phyloP scores from a whole-genome alignment of 1,140 invertebrate genomes.

The Heliconius himera region DNA sequence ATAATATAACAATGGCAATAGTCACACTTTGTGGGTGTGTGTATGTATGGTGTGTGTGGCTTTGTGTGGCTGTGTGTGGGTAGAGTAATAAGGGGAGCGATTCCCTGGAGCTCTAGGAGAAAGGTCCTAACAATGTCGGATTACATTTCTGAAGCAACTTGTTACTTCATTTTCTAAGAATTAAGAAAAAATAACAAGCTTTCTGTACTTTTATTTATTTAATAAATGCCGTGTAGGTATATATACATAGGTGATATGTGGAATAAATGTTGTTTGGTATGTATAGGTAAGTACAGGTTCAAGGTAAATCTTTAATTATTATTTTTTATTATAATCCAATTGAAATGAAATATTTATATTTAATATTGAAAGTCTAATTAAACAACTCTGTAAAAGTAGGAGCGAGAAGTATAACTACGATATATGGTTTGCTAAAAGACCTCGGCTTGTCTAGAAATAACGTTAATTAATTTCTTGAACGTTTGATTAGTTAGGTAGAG shows the following conservation, averaged over 20 bases:
- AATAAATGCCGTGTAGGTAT: not conserved
- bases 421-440: too few species aligned
- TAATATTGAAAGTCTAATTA: too few species aligned
- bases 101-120: slow-evolving; percentile 12
- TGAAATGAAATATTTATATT: too few species aligned
- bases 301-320: too few species aligned
- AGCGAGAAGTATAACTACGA: too few species aligned
- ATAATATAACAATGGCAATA: not conserved
- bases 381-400: too few species aligned
- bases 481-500: too few species aligned
- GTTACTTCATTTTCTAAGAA: slow-evolving; percentile 3
- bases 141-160: not conserved
- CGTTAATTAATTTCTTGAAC: too few species aligned
- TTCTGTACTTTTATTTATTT: not conserved
- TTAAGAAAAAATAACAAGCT: not conserved
- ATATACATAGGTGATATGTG: not conserved
- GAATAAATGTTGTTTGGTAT: too few species aligned
- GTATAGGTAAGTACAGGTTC: not conserved
- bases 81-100: not conserved
- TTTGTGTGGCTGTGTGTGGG: too few species aligned
- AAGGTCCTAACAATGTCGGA: slow-evolving; percentile 10
- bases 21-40: not conserved
- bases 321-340: too few species aligned
- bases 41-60: not conserved
- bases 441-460: too few species aligned